A percentile compares a stretch with the other conserved stretches of the same genome.
Conservation (phyloP, 2,113 vertebrate species). For the Seriola quinqueradiata region DNA sequence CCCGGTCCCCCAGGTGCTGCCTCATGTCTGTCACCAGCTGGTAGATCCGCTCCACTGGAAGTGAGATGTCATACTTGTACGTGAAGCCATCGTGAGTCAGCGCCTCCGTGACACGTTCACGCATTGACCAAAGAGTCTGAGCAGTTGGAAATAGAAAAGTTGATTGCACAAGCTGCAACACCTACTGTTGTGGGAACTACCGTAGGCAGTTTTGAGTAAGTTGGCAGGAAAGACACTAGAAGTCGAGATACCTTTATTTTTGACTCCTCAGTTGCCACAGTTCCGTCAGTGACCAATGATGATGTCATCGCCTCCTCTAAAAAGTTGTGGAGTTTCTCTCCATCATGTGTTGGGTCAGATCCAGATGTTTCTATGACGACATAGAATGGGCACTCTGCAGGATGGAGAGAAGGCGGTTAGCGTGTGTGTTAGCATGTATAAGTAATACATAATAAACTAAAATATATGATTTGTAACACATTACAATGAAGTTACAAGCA, state of each 20-base stretch:
- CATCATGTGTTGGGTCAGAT: conserved; percentile 87
- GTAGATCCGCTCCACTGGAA: conserved; percentile 91
- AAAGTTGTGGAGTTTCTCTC: conserved; percentile 91
- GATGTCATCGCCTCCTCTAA: conserved; percentile 86
- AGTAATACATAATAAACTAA: not conserved
- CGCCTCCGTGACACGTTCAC: conserved; percentile 94
- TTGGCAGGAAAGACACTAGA: not conserved
- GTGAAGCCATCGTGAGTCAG: conserved; percentile 89
- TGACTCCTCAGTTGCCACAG: conserved; percentile 88
- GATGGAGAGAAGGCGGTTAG: not conserved
- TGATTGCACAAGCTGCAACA: no score
- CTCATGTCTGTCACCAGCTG: conserved; percentile 89
- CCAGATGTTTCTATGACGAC: conserved; percentile 95
- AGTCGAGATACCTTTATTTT: conserved; percentile 88
- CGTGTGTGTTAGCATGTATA: not conserved
- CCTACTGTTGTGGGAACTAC: no score
- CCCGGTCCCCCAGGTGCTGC: conserved; percentile 82
- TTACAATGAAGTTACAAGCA: not conserved
- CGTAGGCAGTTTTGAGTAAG: no score
- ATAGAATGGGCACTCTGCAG: conserved; percentile 92
- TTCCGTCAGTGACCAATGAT: conserved; percentile 89
- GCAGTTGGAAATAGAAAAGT: not conserved
- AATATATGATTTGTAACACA: no score
- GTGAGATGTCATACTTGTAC: conserved; percentile 95
- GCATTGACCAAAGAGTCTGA: conserved; percentile 91